phyloP scores from a whole-genome alignment of 2,113 vertebrate genomes.

The Octodon degus region DNA sequence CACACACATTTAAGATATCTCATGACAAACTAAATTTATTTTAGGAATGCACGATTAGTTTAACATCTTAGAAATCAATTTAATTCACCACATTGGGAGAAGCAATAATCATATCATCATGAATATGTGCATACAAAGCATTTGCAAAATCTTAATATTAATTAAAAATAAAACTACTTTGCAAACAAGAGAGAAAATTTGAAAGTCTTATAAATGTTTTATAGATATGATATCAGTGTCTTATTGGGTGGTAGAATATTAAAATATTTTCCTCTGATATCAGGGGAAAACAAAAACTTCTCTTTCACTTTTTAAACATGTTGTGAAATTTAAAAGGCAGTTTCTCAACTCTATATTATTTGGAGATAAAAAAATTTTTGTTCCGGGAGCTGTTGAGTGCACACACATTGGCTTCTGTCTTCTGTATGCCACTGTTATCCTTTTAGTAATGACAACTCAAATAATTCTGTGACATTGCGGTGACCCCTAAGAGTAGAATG shows the following conservation, averaged over 20 bases:
- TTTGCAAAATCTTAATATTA: neutral
- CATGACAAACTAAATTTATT: neutral
- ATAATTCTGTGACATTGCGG: neutral
- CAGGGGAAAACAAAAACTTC: neutral
- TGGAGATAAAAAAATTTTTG: neutral
- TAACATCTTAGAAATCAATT: slow-evolving; percentile 13
- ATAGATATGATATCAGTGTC: neutral
- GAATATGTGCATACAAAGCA: slow-evolving; percentile 9
- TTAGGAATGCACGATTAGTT: neutral
- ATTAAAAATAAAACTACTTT: neutral
- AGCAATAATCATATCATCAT: neutral
- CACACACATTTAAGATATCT: no score
- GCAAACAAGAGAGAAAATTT: neutral
- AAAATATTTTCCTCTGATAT: neutral
- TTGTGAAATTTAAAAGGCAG: neutral
- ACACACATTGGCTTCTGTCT: neutral
- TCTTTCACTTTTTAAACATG: neutral
- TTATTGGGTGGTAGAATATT: neutral
- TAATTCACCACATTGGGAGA: neutral
- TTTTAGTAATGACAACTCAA: neutral
- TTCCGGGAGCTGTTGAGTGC: accelerated
- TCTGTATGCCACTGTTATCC: no score
- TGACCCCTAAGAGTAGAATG: accelerated
- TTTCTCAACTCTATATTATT: neutral
- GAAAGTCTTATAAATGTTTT: neutral